Evolutionary conservation across 2,113 vertebrate genomes (phyloP).

Genomic region (Myrmecobius fasciatus): DNA sequence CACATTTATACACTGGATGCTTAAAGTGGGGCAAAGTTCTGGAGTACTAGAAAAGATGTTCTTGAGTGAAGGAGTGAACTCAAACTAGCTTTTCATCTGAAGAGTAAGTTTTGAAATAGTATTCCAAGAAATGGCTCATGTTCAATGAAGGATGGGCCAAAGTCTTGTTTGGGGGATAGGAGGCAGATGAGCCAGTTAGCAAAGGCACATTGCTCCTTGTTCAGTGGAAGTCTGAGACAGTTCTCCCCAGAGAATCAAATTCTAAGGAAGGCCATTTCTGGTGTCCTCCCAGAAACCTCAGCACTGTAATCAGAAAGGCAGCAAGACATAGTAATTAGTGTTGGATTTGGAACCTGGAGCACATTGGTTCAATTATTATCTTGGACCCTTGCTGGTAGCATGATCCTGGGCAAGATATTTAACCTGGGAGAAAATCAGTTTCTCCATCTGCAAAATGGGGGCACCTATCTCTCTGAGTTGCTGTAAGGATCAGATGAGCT

Average conservation of each 20-base stretch:
- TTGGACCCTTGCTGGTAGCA: neutral
- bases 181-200: neutral
- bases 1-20: neutral
- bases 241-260: neutral
- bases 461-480: neutral
- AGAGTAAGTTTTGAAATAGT: neutral
- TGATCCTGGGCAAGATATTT: neutral
- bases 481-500: neutral
- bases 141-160: neutral
- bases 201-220: neutral
- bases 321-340: no score
- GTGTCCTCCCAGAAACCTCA: neutral
- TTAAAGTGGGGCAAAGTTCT: neutral
- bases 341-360: neutral
- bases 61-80: neutral
- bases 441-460: neutral
- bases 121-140: neutral
- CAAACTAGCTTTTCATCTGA: neutral
- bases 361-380: neutral
- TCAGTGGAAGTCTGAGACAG: neutral
- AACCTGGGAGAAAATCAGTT: neutral
- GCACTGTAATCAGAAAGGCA: no score
- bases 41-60: neutral
- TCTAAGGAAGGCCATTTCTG: neutral
- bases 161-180: neutral